Base-by-base conservation (phyloP, 2,797 vertebrate species). In the Carcharodon carcharias region DNA sequence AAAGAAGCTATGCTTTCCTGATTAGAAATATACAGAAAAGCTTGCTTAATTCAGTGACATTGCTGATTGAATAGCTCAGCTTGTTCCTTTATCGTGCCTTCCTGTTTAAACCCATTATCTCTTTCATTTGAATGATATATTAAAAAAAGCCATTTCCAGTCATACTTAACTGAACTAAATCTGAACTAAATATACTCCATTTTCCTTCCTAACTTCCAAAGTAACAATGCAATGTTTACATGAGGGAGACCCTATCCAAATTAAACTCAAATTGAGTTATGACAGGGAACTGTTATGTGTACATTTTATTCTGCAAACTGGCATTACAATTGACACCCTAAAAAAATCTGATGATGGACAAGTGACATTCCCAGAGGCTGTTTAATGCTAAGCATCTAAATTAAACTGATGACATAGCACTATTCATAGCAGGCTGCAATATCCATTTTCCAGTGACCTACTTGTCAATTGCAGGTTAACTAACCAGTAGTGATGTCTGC, bases 381-480 rank as follows among this genome's bases (percentile, higher is more conserved):
- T 69, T 95, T 31, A 50, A 67, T 94, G 21, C 35, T 45, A 9
- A 45, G 67, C 63, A 67, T 67, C 92, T 67, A 94, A 94, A 67
- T 65, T 94, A 94, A 94, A 94, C 92, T 40, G 7, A 40, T 4
- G n/a, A 26, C 65, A 67, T 23, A 0, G 31, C 45, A 35, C 50
- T 71, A 12, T n/a, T 35, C 50, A 71, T 14, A 58, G 45, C 31
- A 77, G 54, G 35, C 6, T 73, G 94, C 28, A 56, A 35, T 54
- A 73, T 95, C 12, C 63, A 94, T 69, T 94, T 94, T 67, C 63
- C 69, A 95, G 14, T 73, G 67, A 95, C 69, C 69, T 56, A 73
- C 50, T 35, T 73, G 14, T 95, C 69, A 95, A 73, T 73, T 73
- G 73, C 69, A 54, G 67, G 69, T 95, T 67, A 95, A 50, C 50